phyloP scores from a whole-genome alignment of 1,140 invertebrate species.

The Epicauta chinensis region DNA sequence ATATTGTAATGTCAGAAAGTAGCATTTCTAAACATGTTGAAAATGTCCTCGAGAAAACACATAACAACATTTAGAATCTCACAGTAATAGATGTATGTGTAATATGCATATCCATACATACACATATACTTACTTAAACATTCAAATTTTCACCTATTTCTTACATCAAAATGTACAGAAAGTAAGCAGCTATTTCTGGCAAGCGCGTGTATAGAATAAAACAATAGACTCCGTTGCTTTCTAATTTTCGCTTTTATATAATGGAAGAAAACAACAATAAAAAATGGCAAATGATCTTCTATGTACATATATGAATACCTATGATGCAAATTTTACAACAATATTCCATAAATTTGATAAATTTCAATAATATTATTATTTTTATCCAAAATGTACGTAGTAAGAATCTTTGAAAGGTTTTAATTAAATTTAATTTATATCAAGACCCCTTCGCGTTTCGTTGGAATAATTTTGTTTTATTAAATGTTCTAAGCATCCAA shows the following conservation, averaged over 20 bases:
- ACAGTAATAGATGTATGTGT: constrained; percentile 6
- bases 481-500: constrained; percentile 18
- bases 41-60: constrained; percentile 14
- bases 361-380: constrained; percentile 4
- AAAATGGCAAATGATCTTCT: too few relatives aligned
- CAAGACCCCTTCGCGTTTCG: constrained; percentile 9
- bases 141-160: not conserved
- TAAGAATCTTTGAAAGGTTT: constrained; percentile 17
- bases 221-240: too few relatives aligned
- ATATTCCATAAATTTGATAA: too few relatives aligned
- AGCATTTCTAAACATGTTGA: constrained; percentile 16
- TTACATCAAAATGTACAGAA: constrained; percentile 5
- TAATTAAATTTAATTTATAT: constrained; percentile 26
- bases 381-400: constrained; percentile 6
- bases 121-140: not conserved
- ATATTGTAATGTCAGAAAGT: constrained; percentile 9
- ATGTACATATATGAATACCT: too few relatives aligned
- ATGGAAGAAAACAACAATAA: too few relatives aligned
- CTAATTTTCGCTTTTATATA: too few relatives aligned
- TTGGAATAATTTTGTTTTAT: constrained; percentile 24
- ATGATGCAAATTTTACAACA: too few relatives aligned
- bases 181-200: constrained; percentile 3
- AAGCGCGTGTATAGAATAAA: constrained; percentile 8
- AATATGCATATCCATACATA: too few relatives aligned
- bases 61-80: constrained; percentile 15